Evolutionary conservation across 2,888 invertebrate genomes (phyloP), one percentile per base, ranked within the genome.

Genomic region (Pseudococcus longispinus): DNA sequence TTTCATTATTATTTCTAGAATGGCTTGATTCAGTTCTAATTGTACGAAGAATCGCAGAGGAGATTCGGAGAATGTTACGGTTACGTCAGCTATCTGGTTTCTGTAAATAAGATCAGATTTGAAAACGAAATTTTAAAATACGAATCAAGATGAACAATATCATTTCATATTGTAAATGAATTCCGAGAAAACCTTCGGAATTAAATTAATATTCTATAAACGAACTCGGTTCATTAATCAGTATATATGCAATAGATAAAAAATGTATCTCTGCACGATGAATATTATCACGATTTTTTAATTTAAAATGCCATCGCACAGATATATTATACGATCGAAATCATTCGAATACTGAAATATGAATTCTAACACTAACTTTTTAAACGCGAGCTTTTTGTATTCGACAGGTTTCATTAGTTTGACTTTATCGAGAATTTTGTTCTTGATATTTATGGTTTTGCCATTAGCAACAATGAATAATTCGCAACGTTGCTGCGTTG

Each of bases 31-130:
- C 60, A 92, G 92, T 18, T 93, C 93, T 46, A 94, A 91, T 90
- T 96, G 96, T 0, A 96, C 93, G 89, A 93, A 96, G 89, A 96
- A 95, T 89, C 94, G 94, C 82, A 93, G 92, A 85, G 94, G 95
- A 84, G 94, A 94, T 89, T 94, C 93, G 0, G 94, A 93, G 89
- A 92, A 94, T 6, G 94, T 93, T 1, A 95, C 93, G 88, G 93
- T 90, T 0, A 93, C 92, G 5, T 92, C 93, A 83, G 92, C 92
- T 44, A 89, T 90, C 29, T 90, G 90, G 1, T 88, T 88, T 29
- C 89, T 89, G 87, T 42, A 84, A 88, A 44, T 84, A 20, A 80
- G 44, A 46, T 46, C 15, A 3, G 3, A 46, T 15, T 46, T 15
- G 1, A 0, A 83, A 20, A 85, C 44, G 20, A 11, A 44, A 42